A percentile compares a stretch with the other conserved stretches of the same genome.
Conservation (phyloP, 2,888 invertebrate genomes). For the Callyntrura sp. region DNA sequence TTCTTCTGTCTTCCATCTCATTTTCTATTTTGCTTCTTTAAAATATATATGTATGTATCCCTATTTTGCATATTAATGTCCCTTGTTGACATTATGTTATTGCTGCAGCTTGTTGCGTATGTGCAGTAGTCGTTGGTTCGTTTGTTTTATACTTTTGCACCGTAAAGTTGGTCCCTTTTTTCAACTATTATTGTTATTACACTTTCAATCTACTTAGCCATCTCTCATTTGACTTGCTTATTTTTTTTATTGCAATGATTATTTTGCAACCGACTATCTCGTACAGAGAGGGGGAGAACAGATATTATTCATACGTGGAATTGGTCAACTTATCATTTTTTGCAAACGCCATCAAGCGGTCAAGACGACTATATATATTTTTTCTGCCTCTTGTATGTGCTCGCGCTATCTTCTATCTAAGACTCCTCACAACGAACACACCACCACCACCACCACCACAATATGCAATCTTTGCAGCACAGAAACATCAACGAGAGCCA, state of each 20-base stretch:
- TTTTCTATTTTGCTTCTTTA: conserved; percentile 29
- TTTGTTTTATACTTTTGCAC: no score
- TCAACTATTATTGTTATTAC: conserved; percentile 6
- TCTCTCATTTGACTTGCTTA: conserved; percentile 50
- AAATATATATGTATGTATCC: background rate
- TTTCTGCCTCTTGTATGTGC: background rate
- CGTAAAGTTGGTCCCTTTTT: conserved; percentile 46
- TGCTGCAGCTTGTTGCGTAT: background rate
- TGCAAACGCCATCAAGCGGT: conserved; percentile 36
- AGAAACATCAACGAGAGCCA: conserved; percentile 1
- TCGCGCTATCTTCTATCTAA: background rate
- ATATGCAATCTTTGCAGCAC: background rate
- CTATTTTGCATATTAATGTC: background rate
- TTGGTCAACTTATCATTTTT: conserved; percentile 58
- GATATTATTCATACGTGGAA: conserved; percentile 45
- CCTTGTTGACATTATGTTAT: conserved; percentile 19
- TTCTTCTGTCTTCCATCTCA: conserved; percentile 41
- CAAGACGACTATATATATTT: conserved; percentile 17
- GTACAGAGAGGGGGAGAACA: conserved; percentile 15
- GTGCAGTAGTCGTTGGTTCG: background rate
- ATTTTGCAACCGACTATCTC: conserved; percentile 44
- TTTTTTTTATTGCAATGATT: conserved; percentile 51
- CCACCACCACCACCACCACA: background rate
- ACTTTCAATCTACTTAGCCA: conserved; percentile 45
- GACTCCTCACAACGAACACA: background rate